These are phyloP conservation scores for Anas bahamensis DNA, from an alignment of 2,797 vertebrate species.

Conservation along the genomic window DNA sequence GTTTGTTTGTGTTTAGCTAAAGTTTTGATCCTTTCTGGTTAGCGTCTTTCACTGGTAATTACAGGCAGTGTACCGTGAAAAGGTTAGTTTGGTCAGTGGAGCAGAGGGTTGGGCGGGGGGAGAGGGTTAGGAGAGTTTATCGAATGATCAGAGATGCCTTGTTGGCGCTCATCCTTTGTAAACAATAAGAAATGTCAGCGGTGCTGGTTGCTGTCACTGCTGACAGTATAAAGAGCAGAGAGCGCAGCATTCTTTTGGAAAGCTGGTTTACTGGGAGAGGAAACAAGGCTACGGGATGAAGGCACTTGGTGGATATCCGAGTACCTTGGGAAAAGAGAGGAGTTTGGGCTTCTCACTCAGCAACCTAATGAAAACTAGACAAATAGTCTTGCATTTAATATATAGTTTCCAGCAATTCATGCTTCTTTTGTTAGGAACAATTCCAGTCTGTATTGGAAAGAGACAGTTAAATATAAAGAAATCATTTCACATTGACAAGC, in stretches of 20 bases:
- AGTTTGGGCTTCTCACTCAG: conserved; percentile 95
- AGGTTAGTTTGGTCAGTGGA: conserved; percentile 83
- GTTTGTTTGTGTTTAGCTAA: conserved; percentile 83
- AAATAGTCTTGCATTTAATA: conserved; percentile 91
- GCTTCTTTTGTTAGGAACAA: conserved; percentile 83
- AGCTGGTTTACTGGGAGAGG: conserved; percentile 77
- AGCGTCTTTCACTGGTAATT: conserved; percentile 87
- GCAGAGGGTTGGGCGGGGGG: conserved; percentile 77
- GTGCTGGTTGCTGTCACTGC: conserved; percentile 79
- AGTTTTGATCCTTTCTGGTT: conserved; percentile 83
- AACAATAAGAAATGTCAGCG: conserved; percentile 78
- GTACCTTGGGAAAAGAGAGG: conserved; percentile 98
- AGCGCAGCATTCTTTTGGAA: conserved; percentile 78
- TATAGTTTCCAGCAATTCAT: conserved; percentile 82
- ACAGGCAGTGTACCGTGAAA: conserved; percentile 76
- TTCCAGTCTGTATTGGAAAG: conserved; percentile 78
- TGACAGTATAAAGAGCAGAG: conserved; percentile 81
- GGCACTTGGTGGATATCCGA: conserved; percentile 86
- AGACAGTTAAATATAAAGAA: conserved; percentile 79
- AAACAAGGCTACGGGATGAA: conserved; percentile 70
- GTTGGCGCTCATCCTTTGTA: conserved; percentile 90
- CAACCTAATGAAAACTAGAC: conserved; percentile 95
- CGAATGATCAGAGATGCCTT: conserved; percentile 88
- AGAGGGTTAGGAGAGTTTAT: conserved; percentile 82
- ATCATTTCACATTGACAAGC: conserved; percentile 74